Conservation (phyloP, 2,797 vertebrate genomes). For the Enteromius afrohamiltoni region DNA sequence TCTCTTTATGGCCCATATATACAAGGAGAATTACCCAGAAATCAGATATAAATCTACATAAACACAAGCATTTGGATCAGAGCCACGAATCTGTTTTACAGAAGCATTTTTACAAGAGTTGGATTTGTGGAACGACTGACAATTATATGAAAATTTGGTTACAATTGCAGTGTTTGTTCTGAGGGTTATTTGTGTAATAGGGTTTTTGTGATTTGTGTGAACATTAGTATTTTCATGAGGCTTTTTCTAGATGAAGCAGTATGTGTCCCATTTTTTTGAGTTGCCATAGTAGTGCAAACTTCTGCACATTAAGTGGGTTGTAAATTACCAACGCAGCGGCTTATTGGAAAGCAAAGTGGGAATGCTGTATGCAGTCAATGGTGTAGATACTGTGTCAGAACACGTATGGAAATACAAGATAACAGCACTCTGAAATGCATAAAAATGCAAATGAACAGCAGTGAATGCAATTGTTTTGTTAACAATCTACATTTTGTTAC, state of each 20-base stretch:
- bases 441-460: conserved; percentile 20
- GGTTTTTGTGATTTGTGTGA: conserved; percentile 22
- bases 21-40: background rate
- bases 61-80: background rate
- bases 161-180: conserved; percentile 3
- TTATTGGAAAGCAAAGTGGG: no score
- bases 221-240: conserved; percentile 3
- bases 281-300: background rate
- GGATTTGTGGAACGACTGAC: background rate
- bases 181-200: background rate
- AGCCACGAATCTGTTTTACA: background rate
- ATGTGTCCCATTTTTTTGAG: background rate
- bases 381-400: conserved; percentile 8
- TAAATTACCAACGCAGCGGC: no score
- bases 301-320: background rate
- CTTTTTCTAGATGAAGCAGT: conserved; percentile 17
- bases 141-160: background rate
- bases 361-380: background rate
- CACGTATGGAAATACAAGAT: conserved; percentile 48
- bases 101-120: background rate
- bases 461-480: conserved; percentile 47
- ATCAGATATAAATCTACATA: background rate
- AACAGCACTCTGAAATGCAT: conserved; percentile 20
- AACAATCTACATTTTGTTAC: background rate
- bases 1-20: background rate